phyloP scores from a whole-genome alignment of 2,113 vertebrate genomes.

The Anoura caudifer region DNA sequence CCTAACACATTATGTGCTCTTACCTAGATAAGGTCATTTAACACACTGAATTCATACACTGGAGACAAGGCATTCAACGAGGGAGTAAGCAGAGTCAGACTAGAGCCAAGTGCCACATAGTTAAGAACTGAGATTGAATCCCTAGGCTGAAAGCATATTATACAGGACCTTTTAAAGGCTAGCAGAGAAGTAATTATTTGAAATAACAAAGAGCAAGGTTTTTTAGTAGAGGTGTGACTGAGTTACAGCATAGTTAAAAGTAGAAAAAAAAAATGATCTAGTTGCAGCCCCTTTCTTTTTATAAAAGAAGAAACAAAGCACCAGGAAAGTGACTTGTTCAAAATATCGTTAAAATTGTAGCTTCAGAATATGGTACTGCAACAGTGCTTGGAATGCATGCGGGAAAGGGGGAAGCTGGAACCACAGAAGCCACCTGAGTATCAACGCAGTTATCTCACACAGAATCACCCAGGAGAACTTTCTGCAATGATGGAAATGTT shows the following conservation, averaged over 20 bases:
- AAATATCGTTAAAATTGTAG: conserved; percentile 38
- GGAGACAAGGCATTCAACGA: neutral
- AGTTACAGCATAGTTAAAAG: neutral
- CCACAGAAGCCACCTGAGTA: neutral
- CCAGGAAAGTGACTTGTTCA: neutral
- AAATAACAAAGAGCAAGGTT: neutral
- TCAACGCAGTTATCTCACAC: neutral
- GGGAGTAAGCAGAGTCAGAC: neutral
- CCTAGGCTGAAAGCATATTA: neutral
- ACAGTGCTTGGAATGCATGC: neutral
- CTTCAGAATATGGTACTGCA: neutral
- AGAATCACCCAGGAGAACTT: neutral
- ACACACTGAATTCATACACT: neutral
- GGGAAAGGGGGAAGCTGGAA: neutral
- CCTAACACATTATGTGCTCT: neutral
- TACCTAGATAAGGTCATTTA: neutral
- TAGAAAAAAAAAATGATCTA: neutral
- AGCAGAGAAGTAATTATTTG: neutral
- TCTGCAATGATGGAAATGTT: neutral
- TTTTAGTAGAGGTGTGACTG: neutral
- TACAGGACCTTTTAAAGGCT: neutral
- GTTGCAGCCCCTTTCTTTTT: neutral
- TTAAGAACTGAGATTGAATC: neutral
- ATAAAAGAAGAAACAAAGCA: neutral
- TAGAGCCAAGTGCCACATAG: neutral